These are phyloP conservation scores for Subacronicta megacephala DNA, from an alignment of 2,888 invertebrate species.

Conservation along the genomic window DNA sequence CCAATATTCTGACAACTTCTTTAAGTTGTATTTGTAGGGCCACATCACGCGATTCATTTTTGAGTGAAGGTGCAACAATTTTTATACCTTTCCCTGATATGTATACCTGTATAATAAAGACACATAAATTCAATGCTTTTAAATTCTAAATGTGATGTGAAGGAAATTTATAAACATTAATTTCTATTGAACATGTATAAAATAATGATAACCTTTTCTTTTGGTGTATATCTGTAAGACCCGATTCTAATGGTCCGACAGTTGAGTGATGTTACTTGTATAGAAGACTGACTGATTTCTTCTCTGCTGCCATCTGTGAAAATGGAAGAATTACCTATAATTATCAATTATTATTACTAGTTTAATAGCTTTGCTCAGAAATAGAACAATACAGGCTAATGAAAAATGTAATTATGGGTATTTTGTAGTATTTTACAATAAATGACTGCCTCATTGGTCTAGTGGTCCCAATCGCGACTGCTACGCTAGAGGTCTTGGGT, in stretches of 20 bases:
- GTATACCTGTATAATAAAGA: slow-evolving; percentile 80
- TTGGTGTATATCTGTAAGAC: slow-evolving; percentile 94
- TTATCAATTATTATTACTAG: too few relatives aligned
- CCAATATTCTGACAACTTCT: slow-evolving; percentile 93
- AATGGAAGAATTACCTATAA: background rate
- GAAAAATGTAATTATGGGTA: too few relatives aligned
- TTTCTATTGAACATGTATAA: background rate
- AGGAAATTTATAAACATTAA: background rate
- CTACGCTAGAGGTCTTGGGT: too few relatives aligned
- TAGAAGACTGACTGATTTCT: slow-evolving; percentile 80
- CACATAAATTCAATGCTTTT: too few relatives aligned
- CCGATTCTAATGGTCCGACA: slow-evolving; percentile 96
- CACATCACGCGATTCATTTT: slow-evolving; percentile 87
- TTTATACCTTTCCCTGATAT: slow-evolving; percentile 90
- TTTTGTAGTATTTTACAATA: too few relatives aligned
- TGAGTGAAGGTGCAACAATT: slow-evolving; percentile 90
- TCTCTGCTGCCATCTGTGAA: slow-evolving; percentile 88
- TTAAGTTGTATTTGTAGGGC: slow-evolving; percentile 91
- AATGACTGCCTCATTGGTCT: too few relatives aligned
- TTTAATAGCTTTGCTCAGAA: too few relatives aligned
- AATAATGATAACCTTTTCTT: slow-evolving; percentile 90
- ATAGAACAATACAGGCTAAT: too few relatives aligned
- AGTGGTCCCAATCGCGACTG: too few relatives aligned
- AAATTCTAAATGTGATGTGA: too few relatives aligned
- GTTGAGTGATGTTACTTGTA: slow-evolving; percentile 88